Conservation (phyloP, 2,888 invertebrate genomes). For the Tupiocoris notatus region DNA sequence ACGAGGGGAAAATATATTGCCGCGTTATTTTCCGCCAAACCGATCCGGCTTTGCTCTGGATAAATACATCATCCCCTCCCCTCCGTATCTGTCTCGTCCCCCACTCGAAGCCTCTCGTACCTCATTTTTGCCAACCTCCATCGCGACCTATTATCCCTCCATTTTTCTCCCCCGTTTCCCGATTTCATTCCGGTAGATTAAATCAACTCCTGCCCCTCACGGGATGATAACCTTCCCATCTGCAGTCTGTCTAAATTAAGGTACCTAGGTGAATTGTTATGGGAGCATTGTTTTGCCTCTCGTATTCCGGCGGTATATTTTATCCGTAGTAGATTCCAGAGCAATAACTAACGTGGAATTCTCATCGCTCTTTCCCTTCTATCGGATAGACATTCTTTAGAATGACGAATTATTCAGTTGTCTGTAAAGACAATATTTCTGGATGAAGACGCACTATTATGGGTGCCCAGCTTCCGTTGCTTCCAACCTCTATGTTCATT, state of each 20-base stretch:
- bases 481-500: too few species aligned
- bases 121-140: neutral
- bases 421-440: too few species aligned
- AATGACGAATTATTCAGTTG: too few species aligned
- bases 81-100: neutral
- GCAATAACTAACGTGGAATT: too few species aligned
- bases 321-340: too few species aligned
- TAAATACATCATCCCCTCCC: constrained; percentile 8
- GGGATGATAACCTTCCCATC: neutral
- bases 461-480: too few species aligned
- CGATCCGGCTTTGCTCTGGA: constrained; percentile 3
- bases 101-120: neutral
- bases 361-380: too few species aligned
- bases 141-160: constrained; percentile 22
- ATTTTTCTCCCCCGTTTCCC: constrained; percentile 20
- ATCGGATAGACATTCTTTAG: too few species aligned
- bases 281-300: neutral
- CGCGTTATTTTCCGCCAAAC: constrained; percentile 23
- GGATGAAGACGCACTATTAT: too few species aligned
- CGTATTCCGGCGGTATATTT: too few species aligned
- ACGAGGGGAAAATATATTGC: constrained; percentile 1
- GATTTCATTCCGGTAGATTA: constrained; percentile 14
- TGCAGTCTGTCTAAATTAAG: neutral
- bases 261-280: neutral
- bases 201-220: neutral